Conservation (phyloP, 1,140 invertebrate species). For the Drosophila kurseongensis region DNA sequence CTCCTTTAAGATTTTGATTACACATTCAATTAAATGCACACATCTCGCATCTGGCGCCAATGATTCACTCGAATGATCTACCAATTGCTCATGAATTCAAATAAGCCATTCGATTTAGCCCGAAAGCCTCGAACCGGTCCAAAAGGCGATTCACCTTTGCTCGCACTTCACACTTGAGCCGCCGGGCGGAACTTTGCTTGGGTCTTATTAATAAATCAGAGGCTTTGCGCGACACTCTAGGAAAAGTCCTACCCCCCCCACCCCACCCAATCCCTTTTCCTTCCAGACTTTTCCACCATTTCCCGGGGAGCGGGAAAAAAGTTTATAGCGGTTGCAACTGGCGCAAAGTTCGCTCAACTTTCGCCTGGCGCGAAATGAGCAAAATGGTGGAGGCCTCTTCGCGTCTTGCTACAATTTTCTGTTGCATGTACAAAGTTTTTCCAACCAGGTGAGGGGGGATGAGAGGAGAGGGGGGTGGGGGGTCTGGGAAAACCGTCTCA, state of each 20-base stretch:
- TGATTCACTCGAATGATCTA: slow-evolving; percentile 32
- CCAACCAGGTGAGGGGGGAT: slow-evolving; percentile 9
- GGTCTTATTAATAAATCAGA: slow-evolving; percentile 77
- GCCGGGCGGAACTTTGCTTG: slow-evolving; percentile 30
- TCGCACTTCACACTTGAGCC: slow-evolving; percentile 41
- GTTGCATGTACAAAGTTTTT: slow-evolving; percentile 74
- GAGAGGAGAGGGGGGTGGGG: not conserved
- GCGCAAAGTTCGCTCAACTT: slow-evolving; percentile 70
- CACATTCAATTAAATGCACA: slow-evolving; percentile 18
- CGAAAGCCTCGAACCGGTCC: not conserved
- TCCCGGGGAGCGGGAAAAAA: slow-evolving; percentile 37
- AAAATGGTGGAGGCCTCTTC: slow-evolving; percentile 15
- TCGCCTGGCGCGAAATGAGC: slow-evolving; percentile 65
- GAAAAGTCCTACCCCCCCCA: slow-evolving; percentile 55
- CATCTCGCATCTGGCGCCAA: not conserved
- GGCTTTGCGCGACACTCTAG: slow-evolving; percentile 55
- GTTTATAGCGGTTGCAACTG: slow-evolving; percentile 71
- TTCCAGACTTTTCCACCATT: not conserved
- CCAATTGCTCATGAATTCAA: slow-evolving; percentile 49
- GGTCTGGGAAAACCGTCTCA: not conserved
- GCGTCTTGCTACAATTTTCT: slow-evolving; percentile 54
- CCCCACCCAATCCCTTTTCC: not conserved
- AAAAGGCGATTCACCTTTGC: slow-evolving; percentile 45
- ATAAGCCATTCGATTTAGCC: slow-evolving; percentile 41
- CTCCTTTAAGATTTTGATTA: not conserved